Conservation (phyloP, 2,797 vertebrate genomes). For the Holocentrus rufus region DNA sequence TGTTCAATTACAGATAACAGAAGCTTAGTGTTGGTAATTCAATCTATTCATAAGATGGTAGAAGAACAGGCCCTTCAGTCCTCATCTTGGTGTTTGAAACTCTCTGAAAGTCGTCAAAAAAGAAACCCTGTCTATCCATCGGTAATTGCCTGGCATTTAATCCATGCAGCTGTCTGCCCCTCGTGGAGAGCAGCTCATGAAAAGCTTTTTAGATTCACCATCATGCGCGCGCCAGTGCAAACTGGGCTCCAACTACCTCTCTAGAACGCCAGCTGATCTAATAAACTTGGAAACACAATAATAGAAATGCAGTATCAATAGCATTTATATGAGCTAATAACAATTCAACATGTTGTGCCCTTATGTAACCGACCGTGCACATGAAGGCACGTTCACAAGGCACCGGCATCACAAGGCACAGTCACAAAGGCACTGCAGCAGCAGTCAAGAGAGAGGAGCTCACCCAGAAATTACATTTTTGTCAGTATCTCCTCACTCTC, state of each 20-base stretch:
- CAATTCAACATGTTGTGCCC: slow-evolving; percentile 2
- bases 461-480: too few relatives aligned
- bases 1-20: slow-evolving; percentile 18
- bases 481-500: too few relatives aligned
- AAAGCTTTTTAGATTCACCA: slow-evolving; percentile 45
- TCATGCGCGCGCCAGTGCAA: slow-evolving; percentile 41
- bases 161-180: slow-evolving; percentile 23
- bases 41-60: slow-evolving; percentile 15
- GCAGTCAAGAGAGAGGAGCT: not conserved
- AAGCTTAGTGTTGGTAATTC: slow-evolving; percentile 26
- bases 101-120: slow-evolving; percentile 23
- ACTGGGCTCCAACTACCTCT: slow-evolving; percentile 14
- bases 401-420: not conserved
- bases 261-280: slow-evolving; percentile 16
- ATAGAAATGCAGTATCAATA: slow-evolving; percentile 1
- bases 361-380: not conserved
- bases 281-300: slow-evolving; percentile 31
- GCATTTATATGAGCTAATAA: slow-evolving; percentile 23
- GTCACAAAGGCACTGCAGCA: slow-evolving; percentile 22
- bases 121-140: slow-evolving; percentile 24
- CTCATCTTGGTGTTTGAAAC: slow-evolving; percentile 30
- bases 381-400: slow-evolving; percentile 9
- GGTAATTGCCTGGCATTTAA: slow-evolving; percentile 52
- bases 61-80: slow-evolving; percentile 15
- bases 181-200: slow-evolving; percentile 24